Evolutionary conservation across 2,113 vertebrate species (phyloP).

Genomic region (Apaloderma vittatum): DNA sequence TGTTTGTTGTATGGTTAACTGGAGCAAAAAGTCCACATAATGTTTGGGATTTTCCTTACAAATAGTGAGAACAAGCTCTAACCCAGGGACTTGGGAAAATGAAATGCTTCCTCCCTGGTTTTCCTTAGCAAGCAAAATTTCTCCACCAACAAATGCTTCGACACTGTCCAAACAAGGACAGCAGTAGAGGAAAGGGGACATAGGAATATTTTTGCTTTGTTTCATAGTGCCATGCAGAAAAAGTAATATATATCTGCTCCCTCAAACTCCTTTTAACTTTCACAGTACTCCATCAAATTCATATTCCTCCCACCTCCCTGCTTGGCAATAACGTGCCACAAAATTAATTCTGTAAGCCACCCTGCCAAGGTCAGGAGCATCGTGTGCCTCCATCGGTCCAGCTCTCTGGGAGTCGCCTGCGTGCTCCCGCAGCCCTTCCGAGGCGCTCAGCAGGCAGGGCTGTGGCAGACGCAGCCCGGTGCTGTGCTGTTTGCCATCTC

Average conservation of each 20-base stretch:
- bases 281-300: not conserved
- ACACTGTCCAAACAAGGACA: not conserved
- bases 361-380: not conserved
- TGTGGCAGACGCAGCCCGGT: fast-evolving
- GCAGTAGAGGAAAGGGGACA: not conserved
- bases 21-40: not conserved
- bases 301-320: not conserved
- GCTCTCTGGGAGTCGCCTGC: not conserved
- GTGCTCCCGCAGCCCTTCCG: fast-evolving
- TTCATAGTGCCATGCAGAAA: not conserved
- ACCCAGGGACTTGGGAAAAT: not conserved
- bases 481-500: not conserved
- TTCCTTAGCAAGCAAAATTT: constrained; percentile 4
- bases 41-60: not conserved
- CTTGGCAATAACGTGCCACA: fast-evolving
- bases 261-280: not conserved
- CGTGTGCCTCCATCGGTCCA: not conserved
- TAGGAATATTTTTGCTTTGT: not conserved
- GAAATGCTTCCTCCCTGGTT: not conserved
- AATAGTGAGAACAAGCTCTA: not conserved
- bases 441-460: fast-evolving
- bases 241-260: not conserved
- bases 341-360: not conserved
- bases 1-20: not conserved
- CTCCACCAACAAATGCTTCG: not conserved